Base-by-base conservation (phyloP, 2,113 vertebrate species). In the Lontra canadensis region DNA sequence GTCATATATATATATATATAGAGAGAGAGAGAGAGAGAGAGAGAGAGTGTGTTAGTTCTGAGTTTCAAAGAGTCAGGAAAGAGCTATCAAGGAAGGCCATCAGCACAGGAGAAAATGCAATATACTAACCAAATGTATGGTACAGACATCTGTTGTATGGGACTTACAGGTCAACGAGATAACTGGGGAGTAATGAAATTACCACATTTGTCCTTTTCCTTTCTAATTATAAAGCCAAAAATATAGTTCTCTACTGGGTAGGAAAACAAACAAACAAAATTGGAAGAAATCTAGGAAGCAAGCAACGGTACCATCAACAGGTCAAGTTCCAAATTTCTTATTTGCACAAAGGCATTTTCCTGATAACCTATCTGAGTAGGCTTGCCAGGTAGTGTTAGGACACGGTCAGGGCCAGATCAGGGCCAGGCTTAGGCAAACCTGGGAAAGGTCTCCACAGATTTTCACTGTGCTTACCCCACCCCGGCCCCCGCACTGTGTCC, bases 401-500 rank as follows among this genome's bases (percentile, higher is more conserved):
- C 39, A 6, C 0, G 15, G 59, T 44, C 25, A 47, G 23, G 61
- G 69, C 18, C 69, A 21, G 69, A 20, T 71, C 69, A 73, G 36
- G 67, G 18, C 6, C 47, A 18, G n/a, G 52, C 7, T 23, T 20
- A 42, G 63, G 65, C 65, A 59, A 81, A 23, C 11, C 20, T 2
- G 61, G 47, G 61, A 34, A 6, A 7, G 23, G 14, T 36, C 4
- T 21, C 15, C 79, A 74, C 5, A 52, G 67, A 9, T n/a, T 34
- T 52, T 65, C 25, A 29, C 23, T 57, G 23, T 36, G 34, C 13
- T 67, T 34, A 49, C 31, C 47, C 15, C 74, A 17, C 6, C 44
- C 4, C 12, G 2, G 2, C 2, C 20, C 8, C 21, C 6, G 2
- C 25, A 9, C 25, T 23, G 18, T 23, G 6, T 18, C 25, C 25